Conservation (phyloP, 1,140 invertebrate species). For the Neodiprion lecontei region DNA sequence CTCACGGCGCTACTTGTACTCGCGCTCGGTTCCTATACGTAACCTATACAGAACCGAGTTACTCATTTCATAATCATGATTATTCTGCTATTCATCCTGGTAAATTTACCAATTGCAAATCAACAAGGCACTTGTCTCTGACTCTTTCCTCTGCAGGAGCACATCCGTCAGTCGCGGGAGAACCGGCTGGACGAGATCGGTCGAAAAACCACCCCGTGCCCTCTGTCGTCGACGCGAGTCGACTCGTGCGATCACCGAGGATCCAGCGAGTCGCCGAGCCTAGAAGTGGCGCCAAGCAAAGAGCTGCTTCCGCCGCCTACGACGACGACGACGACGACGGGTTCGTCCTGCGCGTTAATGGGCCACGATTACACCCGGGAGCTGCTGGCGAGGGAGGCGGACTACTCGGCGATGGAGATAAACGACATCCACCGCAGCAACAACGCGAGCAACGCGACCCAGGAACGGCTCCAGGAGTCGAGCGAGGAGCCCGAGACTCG, state of each 20-base stretch:
- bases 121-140: too few species aligned
- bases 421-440: slow-evolving; percentile 61
- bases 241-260: slow-evolving; percentile 43
- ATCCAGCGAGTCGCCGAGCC: slow-evolving; percentile 47
- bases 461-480: slow-evolving; percentile 61
- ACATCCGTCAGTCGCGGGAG: slow-evolving; percentile 80
- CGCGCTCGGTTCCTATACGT: too few species aligned
- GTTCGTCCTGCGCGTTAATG: slow-evolving; percentile 30
- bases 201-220: slow-evolving; percentile 57
- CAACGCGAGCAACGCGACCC: slow-evolving; percentile 59
- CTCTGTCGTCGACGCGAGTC: slow-evolving; percentile 44
- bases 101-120: too few species aligned
- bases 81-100: too few species aligned
- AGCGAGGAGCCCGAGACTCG: slow-evolving; percentile 70
- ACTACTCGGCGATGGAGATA: slow-evolving; percentile 49
- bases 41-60: too few species aligned
- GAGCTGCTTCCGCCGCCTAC: slow-evolving; percentile 47
- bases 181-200: slow-evolving; percentile 76
- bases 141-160: slow-evolving; percentile 66
- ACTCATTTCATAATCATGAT: too few species aligned
- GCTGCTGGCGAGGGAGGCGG: slow-evolving; percentile 43
- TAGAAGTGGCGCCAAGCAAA: slow-evolving; percentile 48
- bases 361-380: slow-evolving; percentile 46
- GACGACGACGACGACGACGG: slow-evolving; percentile 31
- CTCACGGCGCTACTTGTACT: too few species aligned